These are phyloP conservation scores for Amphiprion ocellaris DNA, from an alignment of 2,113 vertebrate genomes.

Conservation along the genomic window DNA sequence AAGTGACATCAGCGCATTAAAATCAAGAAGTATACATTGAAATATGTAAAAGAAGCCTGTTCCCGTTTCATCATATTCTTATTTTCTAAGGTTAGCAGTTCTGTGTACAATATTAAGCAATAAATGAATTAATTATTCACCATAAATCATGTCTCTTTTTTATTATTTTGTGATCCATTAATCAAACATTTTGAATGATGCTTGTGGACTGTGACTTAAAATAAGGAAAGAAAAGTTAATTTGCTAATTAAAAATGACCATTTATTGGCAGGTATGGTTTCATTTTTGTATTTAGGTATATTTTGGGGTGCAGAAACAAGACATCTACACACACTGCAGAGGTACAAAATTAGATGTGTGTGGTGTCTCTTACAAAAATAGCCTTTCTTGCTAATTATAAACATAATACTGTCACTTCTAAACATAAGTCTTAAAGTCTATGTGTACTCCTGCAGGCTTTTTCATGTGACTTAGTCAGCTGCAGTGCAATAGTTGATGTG, in stretches of 20 bases:
- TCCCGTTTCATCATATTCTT: no score
- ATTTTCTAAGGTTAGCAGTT: no score
- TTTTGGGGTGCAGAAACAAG: not conserved
- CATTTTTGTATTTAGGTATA: not conserved
- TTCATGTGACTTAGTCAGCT: constrained; percentile 1
- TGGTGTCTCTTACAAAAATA: constrained; percentile 3
- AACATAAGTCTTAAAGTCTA: not conserved
- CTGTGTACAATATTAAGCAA: no score
- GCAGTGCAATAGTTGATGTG: not conserved
- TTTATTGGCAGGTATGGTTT: not conserved
- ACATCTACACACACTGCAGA: not conserved
- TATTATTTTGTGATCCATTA: not conserved
- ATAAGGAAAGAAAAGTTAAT: not conserved
- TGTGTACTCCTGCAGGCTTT: constrained; percentile 3
- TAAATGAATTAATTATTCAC: no score
- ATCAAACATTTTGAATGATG: not conserved
- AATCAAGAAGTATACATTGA: no score
- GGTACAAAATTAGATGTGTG: constrained; percentile 16
- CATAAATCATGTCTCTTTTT: no score
- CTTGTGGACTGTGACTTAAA: not conserved
- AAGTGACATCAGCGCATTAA: no score
- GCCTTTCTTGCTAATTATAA: not conserved
- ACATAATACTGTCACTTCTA: not conserved
- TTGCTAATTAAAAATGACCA: not conserved
- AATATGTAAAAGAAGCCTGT: no score